These are phyloP conservation scores for Miltochrista miniata DNA, from an alignment of 2,888 invertebrate species.

Conservation along the genomic window DNA sequence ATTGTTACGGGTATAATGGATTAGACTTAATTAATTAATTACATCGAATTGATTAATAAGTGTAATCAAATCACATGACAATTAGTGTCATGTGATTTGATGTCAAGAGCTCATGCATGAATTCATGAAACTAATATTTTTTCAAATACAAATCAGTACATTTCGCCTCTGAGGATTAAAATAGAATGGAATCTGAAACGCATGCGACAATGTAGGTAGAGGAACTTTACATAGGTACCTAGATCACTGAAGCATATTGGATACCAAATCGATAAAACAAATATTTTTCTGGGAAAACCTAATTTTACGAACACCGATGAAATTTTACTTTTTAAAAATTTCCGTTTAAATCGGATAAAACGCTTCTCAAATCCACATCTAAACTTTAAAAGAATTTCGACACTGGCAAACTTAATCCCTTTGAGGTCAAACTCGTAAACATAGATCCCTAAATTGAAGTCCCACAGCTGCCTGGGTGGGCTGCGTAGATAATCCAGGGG, in stretches of 20 bases:
- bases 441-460: conserved; percentile 34
- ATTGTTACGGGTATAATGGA: neutral
- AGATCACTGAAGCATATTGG: neutral
- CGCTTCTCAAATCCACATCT: too few species aligned
- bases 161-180: too few species aligned
- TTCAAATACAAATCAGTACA: too few species aligned
- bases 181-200: too few species aligned
- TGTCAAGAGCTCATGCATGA: too few species aligned
- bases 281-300: neutral
- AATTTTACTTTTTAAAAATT: too few species aligned
- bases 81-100: too few species aligned
- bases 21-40: neutral
- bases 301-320: neutral
- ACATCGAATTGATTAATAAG: too few species aligned
- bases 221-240: neutral
- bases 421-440: conserved; percentile 6
- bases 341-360: too few species aligned
- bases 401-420: neutral
- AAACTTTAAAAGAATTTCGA: too few species aligned
- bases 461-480: conserved; percentile 56
- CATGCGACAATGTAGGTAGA: neutral
- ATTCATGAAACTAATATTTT: too few species aligned
- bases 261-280: neutral
- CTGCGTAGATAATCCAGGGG: conserved; percentile 51
- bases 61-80: too few species aligned